A percentile compares a stretch with the other conserved stretches of the same genome.
These are phyloP conservation scores for Vombatus ursinus DNA, from an alignment of 2,113 vertebrate species.

Conservation along the genomic window DNA sequence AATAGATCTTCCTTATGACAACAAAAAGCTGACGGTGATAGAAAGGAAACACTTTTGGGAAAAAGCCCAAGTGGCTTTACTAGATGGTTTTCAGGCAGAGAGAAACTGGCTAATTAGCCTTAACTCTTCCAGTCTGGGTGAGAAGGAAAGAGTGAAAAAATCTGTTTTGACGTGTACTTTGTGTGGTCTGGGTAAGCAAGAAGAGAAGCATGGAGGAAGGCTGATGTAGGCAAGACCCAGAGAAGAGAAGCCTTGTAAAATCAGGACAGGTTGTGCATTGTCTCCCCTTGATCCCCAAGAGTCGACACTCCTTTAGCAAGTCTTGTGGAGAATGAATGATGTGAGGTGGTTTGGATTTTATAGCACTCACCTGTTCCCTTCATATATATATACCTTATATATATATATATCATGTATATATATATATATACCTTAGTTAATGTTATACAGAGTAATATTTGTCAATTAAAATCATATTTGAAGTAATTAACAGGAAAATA, in stretches of 20 bases:
- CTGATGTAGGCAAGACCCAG: neutral
- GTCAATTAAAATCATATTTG: neutral
- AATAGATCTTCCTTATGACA: slow-evolving; percentile 68
- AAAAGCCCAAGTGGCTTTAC: slow-evolving; percentile 46
- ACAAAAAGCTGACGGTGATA: slow-evolving; percentile 50
- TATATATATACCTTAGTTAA: neutral
- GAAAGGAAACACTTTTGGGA: slow-evolving; percentile 65
- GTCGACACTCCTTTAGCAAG: neutral
- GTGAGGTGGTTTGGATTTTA: neutral
- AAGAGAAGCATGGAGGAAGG: neutral
- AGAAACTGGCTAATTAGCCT: slow-evolving; percentile 66
- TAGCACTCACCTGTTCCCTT: neutral
- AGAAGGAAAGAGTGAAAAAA: slow-evolving; percentile 60
- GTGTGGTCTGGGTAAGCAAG: neutral
- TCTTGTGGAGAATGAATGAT: neutral
- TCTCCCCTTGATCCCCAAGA: neutral
- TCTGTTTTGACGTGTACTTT: neutral
- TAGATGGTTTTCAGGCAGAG: slow-evolving; percentile 35
- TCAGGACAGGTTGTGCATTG: neutral
- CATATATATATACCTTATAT: too few relatives aligned
- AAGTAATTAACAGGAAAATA: neutral
- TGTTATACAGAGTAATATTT: neutral
- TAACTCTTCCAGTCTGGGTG: slow-evolving; percentile 52
- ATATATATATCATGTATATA: too few relatives aligned
- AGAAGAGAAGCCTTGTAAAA: neutral